phyloP scores from a whole-genome alignment of 2,888 invertebrate species.

The Dascillus cervinus region DNA sequence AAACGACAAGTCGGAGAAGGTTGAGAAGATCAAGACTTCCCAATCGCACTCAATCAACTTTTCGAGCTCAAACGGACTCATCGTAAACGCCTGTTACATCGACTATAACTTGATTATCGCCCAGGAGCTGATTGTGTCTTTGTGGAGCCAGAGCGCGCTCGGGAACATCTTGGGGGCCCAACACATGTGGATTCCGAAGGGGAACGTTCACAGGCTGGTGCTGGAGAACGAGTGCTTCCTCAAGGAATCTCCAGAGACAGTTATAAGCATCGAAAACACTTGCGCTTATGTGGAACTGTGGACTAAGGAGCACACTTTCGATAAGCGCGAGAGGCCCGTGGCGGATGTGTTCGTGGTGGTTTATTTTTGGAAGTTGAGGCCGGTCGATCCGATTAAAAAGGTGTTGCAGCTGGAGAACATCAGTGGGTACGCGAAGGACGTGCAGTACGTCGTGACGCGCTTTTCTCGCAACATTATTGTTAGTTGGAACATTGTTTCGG shows the following conservation, averaged over 20 bases:
- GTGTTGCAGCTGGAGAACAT: slow-evolving; percentile 40
- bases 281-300: slow-evolving; percentile 39
- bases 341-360: slow-evolving; percentile 39
- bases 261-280: slow-evolving; percentile 23
- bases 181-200: slow-evolving; percentile 38
- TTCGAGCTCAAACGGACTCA: slow-evolving; percentile 23
- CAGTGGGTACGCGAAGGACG: slow-evolving; percentile 38
- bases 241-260: slow-evolving; percentile 33
- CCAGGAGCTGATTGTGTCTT: slow-evolving; percentile 34
- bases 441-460: slow-evolving; percentile 35
- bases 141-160: slow-evolving; percentile 39
- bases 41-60: slow-evolving; percentile 33
- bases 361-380: slow-evolving; percentile 37
- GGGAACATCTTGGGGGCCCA: slow-evolving; percentile 28
- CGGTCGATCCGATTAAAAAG: slow-evolving; percentile 34
- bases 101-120: slow-evolving; percentile 35
- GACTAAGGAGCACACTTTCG: slow-evolving; percentile 41
- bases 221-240: slow-evolving; percentile 32
- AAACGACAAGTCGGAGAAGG: slow-evolving; percentile 2
- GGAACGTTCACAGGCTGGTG: slow-evolving; percentile 29
- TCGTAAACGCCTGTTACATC: slow-evolving; percentile 33
- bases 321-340: slow-evolving; percentile 36
- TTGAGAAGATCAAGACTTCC: slow-evolving; percentile 17
- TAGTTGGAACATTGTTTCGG: slow-evolving; percentile 34
- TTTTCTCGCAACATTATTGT: slow-evolving; percentile 34